Percentiles rank a stretch among this genome's conserved stretches.
Conservation (phyloP, 2,113 vertebrate genomes). For the Triplophysa siluroides region DNA sequence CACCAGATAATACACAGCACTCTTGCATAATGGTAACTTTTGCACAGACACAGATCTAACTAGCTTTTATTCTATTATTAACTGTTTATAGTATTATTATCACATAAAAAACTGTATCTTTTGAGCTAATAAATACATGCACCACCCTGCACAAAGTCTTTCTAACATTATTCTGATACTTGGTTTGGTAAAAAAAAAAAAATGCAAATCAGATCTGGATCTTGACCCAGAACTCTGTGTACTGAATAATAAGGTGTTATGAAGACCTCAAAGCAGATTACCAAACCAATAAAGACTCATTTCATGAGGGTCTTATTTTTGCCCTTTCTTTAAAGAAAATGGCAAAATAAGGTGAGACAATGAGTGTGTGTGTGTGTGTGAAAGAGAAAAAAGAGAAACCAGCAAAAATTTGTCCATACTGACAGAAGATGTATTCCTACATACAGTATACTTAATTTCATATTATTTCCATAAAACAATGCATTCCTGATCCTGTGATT, state of each 20-base stretch:
- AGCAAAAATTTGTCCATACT: not conserved
- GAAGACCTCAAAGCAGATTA: slow-evolving; percentile 6
- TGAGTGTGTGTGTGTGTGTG: not conserved
- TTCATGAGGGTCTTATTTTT: not conserved
- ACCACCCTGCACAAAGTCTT: not conserved
- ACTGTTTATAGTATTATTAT: too few species aligned
- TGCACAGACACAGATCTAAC: too few species aligned
- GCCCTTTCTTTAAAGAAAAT: not conserved
- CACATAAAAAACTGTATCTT: not conserved
- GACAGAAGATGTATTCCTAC: not conserved
- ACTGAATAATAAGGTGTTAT: not conserved
- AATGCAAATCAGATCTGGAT: not conserved
- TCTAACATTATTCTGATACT: not conserved
- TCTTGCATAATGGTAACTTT: too few species aligned
- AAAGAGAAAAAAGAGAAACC: not conserved
- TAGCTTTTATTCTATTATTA: too few species aligned
- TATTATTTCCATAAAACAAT: not conserved
- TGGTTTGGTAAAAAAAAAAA: not conserved
- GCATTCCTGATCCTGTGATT: not conserved
- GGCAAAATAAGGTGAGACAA: not conserved
- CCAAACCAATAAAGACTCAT: not conserved
- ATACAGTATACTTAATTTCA: not conserved
- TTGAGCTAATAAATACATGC: not conserved
- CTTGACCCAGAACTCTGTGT: slow-evolving; percentile 9
- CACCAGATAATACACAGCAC: too few species aligned